Base-by-base conservation (phyloP, 2,113 vertebrate species). In the Cebus imitator region DNA sequence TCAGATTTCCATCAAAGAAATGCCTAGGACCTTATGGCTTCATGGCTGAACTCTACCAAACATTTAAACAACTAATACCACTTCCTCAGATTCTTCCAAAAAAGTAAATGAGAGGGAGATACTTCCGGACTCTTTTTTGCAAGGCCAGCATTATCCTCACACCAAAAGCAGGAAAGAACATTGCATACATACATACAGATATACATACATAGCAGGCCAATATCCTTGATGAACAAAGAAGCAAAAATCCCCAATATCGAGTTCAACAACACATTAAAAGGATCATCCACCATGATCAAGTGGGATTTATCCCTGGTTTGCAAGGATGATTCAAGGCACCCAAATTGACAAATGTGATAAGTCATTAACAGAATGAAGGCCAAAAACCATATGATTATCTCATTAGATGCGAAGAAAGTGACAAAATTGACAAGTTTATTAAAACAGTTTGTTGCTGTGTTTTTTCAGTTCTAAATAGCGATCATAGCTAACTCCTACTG, bases 391-490 rank as follows among this genome's bases (percentile, higher is more conserved):
- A 4, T 48, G 8, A 32, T 78, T 48, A 27, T 43, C 40, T 75
- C 43, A 32, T 78, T 32, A 32, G 43, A 48, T 48, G 8, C 43
- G 18, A 45, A 78, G 30, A 32, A 78, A 48, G 14, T 78, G 27
- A 48, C 23, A 88, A 91, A 93, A 88, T 21, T 55, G n/a, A 50
- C 79, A 82, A n/a, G 30, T 96, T 84, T 86, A 52, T 45, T 23
- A 32, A 72, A 40, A 14, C 21, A 5, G 25, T 64, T 58, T 75
- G 1, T 87, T 35, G 23, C 25, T 80, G 35, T 30, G 40, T 68
- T 40, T 89, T 84, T 85, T 35, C 86, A 78, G 40, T 92, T 96
- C n/a, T 96, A 81, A 88, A 30, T 57, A 78, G 32, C 35, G 43
- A 35, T 55, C 52, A 48, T 35, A 50, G 20, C n/a, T 64, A 10